phyloP scores from a whole-genome alignment of 2,797 vertebrate genomes.

The Aselliscus stoliczkanus region DNA sequence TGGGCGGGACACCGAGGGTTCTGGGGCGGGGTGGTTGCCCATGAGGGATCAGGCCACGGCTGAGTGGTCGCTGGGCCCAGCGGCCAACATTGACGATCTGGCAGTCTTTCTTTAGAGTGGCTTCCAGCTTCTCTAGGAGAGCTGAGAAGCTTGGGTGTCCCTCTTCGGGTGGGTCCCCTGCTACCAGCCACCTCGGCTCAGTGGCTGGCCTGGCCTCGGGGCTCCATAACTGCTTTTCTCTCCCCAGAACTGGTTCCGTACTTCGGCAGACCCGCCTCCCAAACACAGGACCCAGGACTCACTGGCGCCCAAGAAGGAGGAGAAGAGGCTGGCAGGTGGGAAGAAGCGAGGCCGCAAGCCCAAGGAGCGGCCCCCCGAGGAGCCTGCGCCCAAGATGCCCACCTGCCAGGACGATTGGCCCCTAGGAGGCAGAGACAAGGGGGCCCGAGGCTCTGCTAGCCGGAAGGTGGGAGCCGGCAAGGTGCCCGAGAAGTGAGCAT shows the following conservation, averaged over 20 bases:
- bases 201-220: not conserved
- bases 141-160: too few relatives aligned
- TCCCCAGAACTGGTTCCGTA: constrained; percentile 95
- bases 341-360: constrained; percentile 95
- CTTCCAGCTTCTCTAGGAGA: not conserved
- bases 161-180: too few relatives aligned
- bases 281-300: constrained; percentile 86
- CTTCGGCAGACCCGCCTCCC: constrained; percentile 85
- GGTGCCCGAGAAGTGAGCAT: constrained; percentile 80
- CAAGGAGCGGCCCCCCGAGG: constrained; percentile 85
- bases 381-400: constrained; percentile 44
- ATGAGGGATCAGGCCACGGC: accelerated
- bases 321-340: constrained; percentile 84
- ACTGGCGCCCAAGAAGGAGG: constrained; percentile 83
- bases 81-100: not conserved
- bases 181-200: accelerated
- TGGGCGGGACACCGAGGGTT: accelerated
- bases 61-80: not conserved
- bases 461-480: constrained; percentile 87
- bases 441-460: constrained; percentile 76
- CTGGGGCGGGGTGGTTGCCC: too few relatives aligned
- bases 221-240: not conserved
- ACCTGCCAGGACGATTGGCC: constrained; percentile 76
- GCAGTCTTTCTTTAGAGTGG: not conserved
- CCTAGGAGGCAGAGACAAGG: constrained; percentile 80